Base-by-base conservation (phyloP, 2,113 vertebrate genomes). In the Psophia crepitans region DNA sequence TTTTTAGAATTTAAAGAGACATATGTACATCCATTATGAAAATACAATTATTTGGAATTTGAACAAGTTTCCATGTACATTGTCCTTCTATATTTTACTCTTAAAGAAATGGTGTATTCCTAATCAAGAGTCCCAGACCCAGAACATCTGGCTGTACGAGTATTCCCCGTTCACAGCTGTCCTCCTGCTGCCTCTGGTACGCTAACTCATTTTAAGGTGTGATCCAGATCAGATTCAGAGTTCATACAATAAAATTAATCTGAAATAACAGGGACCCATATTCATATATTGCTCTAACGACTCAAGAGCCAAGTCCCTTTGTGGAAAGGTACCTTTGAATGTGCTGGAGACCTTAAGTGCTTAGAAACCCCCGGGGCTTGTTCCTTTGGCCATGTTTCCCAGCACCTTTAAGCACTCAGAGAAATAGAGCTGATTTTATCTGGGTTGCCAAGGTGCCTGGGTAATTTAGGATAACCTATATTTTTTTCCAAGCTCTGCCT, bases 21-120 rank as follows among this genome's bases (percentile, higher is more conserved):
- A 48, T 1, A 0, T 5, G 2, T 12, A 8, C 2, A 11, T 35
- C 6, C 6, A 0, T 63, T 28, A 54, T 32, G 32, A 39, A 48
- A 82, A 43, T 5, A 13, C 1, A 5, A 16, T 60, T 61, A 14
- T 64, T 91, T 75, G 37, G 26, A 43, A 75, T 44, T 24, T 10
- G 22, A 46, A 48, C 23, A 30, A 22, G 5, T 6, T 16, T 39
- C 79, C 11, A 6, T 58, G 22, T 30, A 12, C 8, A 5, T 71
- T 48, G 8, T 1, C 84, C 2, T 53, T 19, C 48, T 57, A 8
- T 27, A 12, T 78, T 87, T 81, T 27, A 56, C 6, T 82, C 16
- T 68, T 46, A 51, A 82, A 49, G 21, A 12, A 65, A 73, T 27
- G 21, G 23, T 41, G 24, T 10, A 23, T 30, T 86, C 14, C 14